phyloP scores from a whole-genome alignment of 2,113 vertebrate species.

The Oncorhynchus gorbuscha region DNA sequence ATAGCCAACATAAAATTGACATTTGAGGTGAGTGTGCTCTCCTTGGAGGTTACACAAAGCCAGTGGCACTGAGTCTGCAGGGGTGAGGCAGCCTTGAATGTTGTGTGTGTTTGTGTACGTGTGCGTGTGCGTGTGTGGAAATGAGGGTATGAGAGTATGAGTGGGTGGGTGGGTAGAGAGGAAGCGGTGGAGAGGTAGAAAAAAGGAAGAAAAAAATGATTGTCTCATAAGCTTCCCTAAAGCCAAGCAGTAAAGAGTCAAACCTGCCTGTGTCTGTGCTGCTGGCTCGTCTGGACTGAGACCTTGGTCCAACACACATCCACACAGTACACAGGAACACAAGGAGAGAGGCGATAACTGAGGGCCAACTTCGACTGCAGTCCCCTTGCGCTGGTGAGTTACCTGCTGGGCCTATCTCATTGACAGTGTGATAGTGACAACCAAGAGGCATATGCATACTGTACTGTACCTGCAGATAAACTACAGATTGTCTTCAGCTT shows the following conservation, averaged over 20 bases:
- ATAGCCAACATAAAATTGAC: background rate
- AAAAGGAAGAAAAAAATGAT: background rate
- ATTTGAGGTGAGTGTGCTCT: background rate
- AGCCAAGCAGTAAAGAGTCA: background rate
- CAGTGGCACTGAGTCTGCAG: background rate
- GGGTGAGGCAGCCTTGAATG: background rate
- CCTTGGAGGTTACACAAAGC: background rate
- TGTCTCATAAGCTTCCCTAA: background rate
- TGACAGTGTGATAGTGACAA: no score
- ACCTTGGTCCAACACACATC: background rate
- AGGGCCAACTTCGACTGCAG: no score
- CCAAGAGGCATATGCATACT: no score
- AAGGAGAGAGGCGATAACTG: background rate
- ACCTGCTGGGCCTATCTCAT: no score
- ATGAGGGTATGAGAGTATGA: background rate
- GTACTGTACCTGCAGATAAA: no score
- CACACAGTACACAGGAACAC: background rate
- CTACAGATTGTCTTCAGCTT: no score
- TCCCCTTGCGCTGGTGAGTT: no score
- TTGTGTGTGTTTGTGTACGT: background rate
- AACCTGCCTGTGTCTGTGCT: background rate
- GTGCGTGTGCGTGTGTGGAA: background rate
- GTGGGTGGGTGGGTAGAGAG: slow-evolving; percentile 12
- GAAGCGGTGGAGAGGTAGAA: slow-evolving; percentile 8
- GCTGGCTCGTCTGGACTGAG: background rate